Evolutionary conservation across 2,888 invertebrate genomes (phyloP).

Genomic region (Muschampia plurimacula): DNA sequence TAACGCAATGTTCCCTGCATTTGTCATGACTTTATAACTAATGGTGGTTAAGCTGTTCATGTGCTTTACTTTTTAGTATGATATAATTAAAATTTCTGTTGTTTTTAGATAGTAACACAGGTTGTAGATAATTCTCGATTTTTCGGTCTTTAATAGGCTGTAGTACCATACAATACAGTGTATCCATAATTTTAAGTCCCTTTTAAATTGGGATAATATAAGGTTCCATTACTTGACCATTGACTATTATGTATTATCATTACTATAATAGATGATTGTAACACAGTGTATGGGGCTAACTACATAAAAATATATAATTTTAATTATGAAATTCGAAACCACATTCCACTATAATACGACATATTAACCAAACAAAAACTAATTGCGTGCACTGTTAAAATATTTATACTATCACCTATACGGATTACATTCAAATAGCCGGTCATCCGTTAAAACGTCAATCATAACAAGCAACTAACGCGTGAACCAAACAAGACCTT

Average conservation of each 20-base stretch:
- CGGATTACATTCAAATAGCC: constrained; percentile 23
- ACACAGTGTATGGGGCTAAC: too few relatives aligned
- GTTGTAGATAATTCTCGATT: too few relatives aligned
- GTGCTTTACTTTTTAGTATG: neutral
- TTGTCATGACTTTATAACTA: constrained; percentile 62
- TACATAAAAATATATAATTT: too few relatives aligned
- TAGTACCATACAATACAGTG: too few relatives aligned
- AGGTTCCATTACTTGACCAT: too few relatives aligned
- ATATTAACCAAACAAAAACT: neutral
- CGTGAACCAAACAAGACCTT: constrained; percentile 51
- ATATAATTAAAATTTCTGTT: neutral
- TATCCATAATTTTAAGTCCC: too few relatives aligned
- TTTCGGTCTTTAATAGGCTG: too few relatives aligned
- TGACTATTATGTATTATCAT: too few relatives aligned
- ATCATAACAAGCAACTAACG: constrained; percentile 45
- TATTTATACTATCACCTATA: constrained; percentile 12
- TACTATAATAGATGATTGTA: too few relatives aligned
- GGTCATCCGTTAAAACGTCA: constrained; percentile 44
- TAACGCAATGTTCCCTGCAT: constrained; percentile 74
- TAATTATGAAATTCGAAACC: too few relatives aligned
- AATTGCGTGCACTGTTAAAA: constrained; percentile 4
- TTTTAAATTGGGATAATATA: too few relatives aligned
- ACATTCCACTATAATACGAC: neutral
- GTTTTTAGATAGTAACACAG: too few relatives aligned
- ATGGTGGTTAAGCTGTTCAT: constrained; percentile 13